Conservation (phyloP, 2,888 invertebrate genomes). For the Podotricha telesiphe region DNA sequence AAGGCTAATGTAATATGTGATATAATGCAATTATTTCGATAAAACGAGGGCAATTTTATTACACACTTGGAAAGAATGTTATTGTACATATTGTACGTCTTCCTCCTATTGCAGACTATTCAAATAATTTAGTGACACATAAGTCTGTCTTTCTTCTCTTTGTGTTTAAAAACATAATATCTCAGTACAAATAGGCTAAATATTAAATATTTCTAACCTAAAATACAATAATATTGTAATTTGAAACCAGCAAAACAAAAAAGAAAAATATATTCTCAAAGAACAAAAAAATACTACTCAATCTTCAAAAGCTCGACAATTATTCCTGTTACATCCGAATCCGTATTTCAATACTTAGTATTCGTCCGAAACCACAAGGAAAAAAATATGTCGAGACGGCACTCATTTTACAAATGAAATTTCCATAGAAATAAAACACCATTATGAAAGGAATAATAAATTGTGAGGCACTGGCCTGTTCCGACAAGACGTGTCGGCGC, state of each 20-base stretch:
- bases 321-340: neutral
- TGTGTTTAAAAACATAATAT: too few relatives aligned
- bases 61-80: neutral
- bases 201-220: neutral
- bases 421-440: constrained; percentile 41
- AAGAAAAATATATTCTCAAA: neutral
- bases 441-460: constrained; percentile 39
- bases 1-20: constrained; percentile 10
- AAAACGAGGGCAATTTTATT: neutral
- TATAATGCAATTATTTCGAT: constrained; percentile 3
- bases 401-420: constrained; percentile 42
- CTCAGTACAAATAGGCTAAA: neutral
- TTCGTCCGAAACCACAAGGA: constrained; percentile 37
- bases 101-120: too few relatives aligned
- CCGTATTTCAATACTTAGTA: constrained; percentile 29
- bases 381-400: constrained; percentile 29
- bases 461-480: constrained; percentile 28
- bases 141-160: too few relatives aligned
- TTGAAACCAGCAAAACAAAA: neutral
- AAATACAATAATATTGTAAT: neutral
- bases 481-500: constrained; percentile 43
- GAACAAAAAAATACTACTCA: neutral
- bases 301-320: too few relatives aligned
- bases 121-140: too few relatives aligned
- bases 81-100: neutral